Conservation (phyloP, 2,888 invertebrate genomes). For the Cantharis lateralis region DNA sequence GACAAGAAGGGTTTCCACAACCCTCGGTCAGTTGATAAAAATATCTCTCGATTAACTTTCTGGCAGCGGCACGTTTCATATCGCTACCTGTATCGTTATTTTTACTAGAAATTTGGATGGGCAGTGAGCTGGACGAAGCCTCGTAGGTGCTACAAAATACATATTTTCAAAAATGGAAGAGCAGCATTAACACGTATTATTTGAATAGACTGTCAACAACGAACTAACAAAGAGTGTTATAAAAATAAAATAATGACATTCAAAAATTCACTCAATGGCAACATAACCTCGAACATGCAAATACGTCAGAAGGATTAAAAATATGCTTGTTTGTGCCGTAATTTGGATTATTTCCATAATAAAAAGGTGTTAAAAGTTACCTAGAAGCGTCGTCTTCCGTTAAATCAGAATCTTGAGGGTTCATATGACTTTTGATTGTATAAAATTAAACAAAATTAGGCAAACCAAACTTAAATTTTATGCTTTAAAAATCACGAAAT, state of each 20-base stretch:
- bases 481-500: conserved; percentile 1
- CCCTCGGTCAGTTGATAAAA: conserved; percentile 92
- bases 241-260: conserved; percentile 48
- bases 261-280: conserved; percentile 43
- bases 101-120: conserved; percentile 36
- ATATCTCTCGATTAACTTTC: conserved; percentile 87
- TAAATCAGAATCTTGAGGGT: conserved; percentile 54
- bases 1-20: conserved; percentile 87
- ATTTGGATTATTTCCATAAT: neutral
- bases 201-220: conserved; percentile 7
- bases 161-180: conserved; percentile 11
- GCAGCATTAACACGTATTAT: neutral
- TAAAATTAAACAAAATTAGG: conserved; percentile 28
- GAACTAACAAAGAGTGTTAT: conserved; percentile 33
- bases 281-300: conserved; percentile 46
- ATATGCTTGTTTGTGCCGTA: neutral
- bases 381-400: conserved; percentile 60
- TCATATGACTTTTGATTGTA: conserved; percentile 54
- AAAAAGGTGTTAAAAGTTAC: conserved; percentile 42
- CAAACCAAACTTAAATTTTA: conserved; percentile 26
- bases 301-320: neutral
- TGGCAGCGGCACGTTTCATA: conserved; percentile 79
- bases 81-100: conserved; percentile 60
- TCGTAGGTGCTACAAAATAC: conserved; percentile 48
- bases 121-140: conserved; percentile 53